These are phyloP conservation scores for Acanthopleura granulata DNA, from an alignment of 2,888 invertebrate species.

Conservation along the genomic window DNA sequence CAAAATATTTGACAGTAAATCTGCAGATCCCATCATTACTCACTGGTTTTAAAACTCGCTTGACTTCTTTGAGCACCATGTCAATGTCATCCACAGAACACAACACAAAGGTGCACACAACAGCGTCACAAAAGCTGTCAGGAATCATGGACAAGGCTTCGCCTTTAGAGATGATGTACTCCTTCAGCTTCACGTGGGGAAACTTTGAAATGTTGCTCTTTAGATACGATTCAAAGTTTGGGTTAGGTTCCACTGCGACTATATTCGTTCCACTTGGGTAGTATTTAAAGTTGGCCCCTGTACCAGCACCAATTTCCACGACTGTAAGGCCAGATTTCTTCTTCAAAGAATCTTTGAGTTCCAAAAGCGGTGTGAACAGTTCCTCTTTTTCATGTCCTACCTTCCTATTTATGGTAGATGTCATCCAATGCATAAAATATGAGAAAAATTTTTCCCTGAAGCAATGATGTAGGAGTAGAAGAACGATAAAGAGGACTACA, in stretches of 20 bases:
- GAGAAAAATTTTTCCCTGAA: neutral
- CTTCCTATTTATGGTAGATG: neutral
- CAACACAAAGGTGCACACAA: constrained; percentile 59
- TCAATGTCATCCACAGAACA: constrained; percentile 51
- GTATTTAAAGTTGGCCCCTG: constrained; percentile 55
- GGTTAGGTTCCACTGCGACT: constrained; percentile 58
- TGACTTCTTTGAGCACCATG: constrained; percentile 51
- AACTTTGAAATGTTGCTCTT: constrained; percentile 36
- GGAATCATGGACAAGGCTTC: constrained; percentile 53
- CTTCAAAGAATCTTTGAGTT: neutral
- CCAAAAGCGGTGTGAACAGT: neutral
- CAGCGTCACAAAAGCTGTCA: constrained; percentile 55
- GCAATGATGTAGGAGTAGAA: too few species aligned
- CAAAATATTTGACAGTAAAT: too few species aligned
- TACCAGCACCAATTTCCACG: constrained; percentile 61
- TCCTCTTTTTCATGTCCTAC: constrained; percentile 15
- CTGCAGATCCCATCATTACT: constrained; percentile 20
- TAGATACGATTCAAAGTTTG: constrained; percentile 45
- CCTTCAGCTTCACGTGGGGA: constrained; percentile 39
- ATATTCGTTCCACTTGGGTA: constrained; percentile 50
- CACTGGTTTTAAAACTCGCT: constrained; percentile 61
- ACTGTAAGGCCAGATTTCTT: constrained; percentile 30
- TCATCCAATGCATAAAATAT: constrained; percentile 1
- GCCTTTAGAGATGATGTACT: constrained; percentile 49
- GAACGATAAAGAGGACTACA: too few species aligned